Evolutionary conservation across 2,113 vertebrate genomes (phyloP), one percentile per base, ranked within the genome.

Genomic region (Melanocharis versteri): DNA sequence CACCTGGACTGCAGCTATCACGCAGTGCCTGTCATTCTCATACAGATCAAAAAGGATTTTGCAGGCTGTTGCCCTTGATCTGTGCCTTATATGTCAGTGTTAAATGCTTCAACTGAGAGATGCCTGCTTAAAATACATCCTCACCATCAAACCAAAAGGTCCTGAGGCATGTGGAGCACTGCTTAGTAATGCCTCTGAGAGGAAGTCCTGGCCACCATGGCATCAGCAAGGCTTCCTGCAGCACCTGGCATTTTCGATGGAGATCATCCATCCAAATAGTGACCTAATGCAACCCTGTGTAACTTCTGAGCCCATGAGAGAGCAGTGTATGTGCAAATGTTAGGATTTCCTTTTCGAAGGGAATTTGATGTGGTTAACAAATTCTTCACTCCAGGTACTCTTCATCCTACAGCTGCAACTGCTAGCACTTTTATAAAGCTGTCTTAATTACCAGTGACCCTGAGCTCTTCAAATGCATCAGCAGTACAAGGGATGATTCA

Each of bases 381-480:
- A 87, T 92, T 93, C 85, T 83, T 40, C 65, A 37, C 73, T 75
- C 48, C 72, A 85, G 70, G 86, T 94, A 83, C 66, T 91, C 87
- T 89, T 85, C 84, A 95, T 76, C 56, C 90, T 82, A 68, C 69
- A 92, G 76, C 77, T 90, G 82, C 78, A 88, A 96, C 51, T 79
- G 72, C 81, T 93, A 72, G 60, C 56, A 84, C 83, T 94, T 90
- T 72, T 53, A 78, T 53, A 80, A 93, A 97, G 71, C 68, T 77
- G 58, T 79, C 83, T 94, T 95, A 96, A 92, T 94, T 95, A 94
- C 91, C 73, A 80, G 51, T 76, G 91, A 95, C 87, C 88, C 61
- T 86, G 51, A 69, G 73, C 73, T 95, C 95, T 85, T 87, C 80
- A 83, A 95, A 93, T 89, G 60, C 70, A 87, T 93, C 87, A 94